A percentile compares a stretch with the other conserved stretches of the same genome.
Conservation (phyloP, 1,140 invertebrate species). For the Bombus waltoni region DNA sequence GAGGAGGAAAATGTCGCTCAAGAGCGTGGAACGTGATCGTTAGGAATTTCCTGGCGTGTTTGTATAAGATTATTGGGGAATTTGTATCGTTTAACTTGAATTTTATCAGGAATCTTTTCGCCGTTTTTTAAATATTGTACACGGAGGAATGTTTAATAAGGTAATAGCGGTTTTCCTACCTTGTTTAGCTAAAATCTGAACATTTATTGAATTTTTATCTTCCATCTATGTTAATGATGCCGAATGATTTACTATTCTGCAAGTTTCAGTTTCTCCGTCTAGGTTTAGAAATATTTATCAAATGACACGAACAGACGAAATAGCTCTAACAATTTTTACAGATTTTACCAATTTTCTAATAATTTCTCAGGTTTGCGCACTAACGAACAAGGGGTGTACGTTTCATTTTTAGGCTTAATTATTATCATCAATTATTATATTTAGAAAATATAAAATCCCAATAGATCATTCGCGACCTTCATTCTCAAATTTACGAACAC, state of each 20-base stretch:
- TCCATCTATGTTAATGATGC: background rate
- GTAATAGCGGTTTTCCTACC: too few species aligned
- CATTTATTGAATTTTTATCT: background rate
- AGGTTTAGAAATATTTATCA: too few species aligned
- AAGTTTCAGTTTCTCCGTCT: too few species aligned
- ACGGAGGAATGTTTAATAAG: background rate
- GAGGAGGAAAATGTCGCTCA: background rate
- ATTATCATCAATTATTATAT: too few species aligned
- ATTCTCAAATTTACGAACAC: background rate
- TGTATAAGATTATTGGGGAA: background rate
- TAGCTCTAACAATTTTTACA: background rate
- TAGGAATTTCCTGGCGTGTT: background rate
- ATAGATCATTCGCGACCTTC: background rate
- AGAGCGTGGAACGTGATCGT: constrained; percentile 1
- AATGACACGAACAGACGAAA: too few species aligned
- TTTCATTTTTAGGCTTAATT: background rate
- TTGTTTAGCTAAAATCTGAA: background rate
- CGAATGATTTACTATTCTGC: background rate
- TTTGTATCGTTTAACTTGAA: background rate
- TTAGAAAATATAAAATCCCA: background rate
- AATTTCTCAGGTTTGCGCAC: background rate
- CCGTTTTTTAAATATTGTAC: background rate
- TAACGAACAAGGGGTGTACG: background rate
- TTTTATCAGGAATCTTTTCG: background rate
- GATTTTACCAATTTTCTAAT: background rate